Evolutionary conservation across 2,797 vertebrate species (phyloP), one percentile per base, ranked within the genome.

Genomic region (Galagoides demidoff): DNA sequence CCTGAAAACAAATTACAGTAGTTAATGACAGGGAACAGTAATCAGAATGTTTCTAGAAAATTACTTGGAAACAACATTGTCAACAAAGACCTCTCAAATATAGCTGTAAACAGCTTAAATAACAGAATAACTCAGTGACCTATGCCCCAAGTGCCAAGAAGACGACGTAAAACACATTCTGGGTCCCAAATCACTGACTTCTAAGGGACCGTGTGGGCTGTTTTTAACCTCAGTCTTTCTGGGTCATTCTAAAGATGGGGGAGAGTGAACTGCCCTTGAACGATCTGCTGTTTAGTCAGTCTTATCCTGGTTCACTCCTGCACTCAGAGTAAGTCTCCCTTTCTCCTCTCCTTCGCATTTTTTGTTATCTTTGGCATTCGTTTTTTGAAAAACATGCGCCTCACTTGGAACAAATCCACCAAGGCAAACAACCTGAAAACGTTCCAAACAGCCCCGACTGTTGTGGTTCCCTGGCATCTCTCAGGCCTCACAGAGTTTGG

Each of bases 401-500:
- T 97, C 71, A 34, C 70, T 97, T 97, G 97, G 97, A 96, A 96
- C 78, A 92, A 82, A 55, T 45, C 94, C 86, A 90, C 57, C 61
- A 92, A 97, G 94, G 94, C 94, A 97, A 97, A 97, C 96, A 97
- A 92, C 81, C 94, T 94, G 82, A 95, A 94, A 96, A 95, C 92
- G 95, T 97, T 92, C 91, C 91, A 94, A 96, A 95, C 84, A 73
- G 84, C 85, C 85, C 66, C 1, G 11, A 57, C 45, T 43, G 64
- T 11, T 59, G 66, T 27, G 79, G 94, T 94, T 85, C 2, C 52
- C 83, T 52, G 88, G 61, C 86, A n/a, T 85, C 88, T 89, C 90
- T 70, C 90, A 52, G 90, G 73, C 39, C 25, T 90, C 4, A 6
- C 29, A 8, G 31, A 0, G 3, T 31, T 66, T 0, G 19, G 1